Evolutionary conservation across 2,888 invertebrate genomes (phyloP).

Genomic region (Zaprionus obscuricornis): DNA sequence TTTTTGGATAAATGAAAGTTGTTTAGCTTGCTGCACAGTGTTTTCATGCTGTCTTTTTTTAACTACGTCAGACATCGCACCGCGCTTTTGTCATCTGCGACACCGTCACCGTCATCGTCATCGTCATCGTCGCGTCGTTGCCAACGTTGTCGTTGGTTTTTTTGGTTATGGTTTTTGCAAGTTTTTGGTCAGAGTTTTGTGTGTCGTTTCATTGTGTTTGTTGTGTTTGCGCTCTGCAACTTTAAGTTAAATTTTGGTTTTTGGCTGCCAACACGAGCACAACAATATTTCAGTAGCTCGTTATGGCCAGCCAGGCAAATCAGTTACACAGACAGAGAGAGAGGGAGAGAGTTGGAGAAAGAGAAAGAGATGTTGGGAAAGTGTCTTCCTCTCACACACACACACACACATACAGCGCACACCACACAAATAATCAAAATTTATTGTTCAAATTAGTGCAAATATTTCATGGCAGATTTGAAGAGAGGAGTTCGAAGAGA

Average conservation of each 20-base stretch:
- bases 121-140: too few relatives aligned
- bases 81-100: too few relatives aligned
- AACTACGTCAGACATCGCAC: too few relatives aligned
- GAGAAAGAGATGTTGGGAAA: too few relatives aligned
- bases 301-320: constrained; percentile 45
- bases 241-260: constrained; percentile 40
- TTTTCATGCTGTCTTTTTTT: too few relatives aligned
- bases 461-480: constrained; percentile 62
- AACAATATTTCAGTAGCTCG: constrained; percentile 27
- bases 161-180: constrained; percentile 6
- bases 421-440: constrained; percentile 68
- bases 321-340: constrained; percentile 26
- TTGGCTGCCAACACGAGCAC: too few relatives aligned
- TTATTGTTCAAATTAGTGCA: constrained; percentile 71
- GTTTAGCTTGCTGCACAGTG: too few relatives aligned
- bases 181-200: background rate
- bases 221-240: constrained; percentile 15
- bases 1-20: too few relatives aligned
- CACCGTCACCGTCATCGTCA: too few relatives aligned
- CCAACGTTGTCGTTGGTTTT: too few relatives aligned
- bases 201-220: background rate
- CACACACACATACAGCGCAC: constrained; percentile 4
- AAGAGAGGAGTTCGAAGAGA: background rate
- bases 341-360: too few relatives aligned
- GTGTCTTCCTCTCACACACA: constrained; percentile 3